Evolutionary conservation across 2,888 invertebrate species (phyloP), one percentile per base, ranked within the genome.

Genomic region (Drosophila conformis): DNA sequence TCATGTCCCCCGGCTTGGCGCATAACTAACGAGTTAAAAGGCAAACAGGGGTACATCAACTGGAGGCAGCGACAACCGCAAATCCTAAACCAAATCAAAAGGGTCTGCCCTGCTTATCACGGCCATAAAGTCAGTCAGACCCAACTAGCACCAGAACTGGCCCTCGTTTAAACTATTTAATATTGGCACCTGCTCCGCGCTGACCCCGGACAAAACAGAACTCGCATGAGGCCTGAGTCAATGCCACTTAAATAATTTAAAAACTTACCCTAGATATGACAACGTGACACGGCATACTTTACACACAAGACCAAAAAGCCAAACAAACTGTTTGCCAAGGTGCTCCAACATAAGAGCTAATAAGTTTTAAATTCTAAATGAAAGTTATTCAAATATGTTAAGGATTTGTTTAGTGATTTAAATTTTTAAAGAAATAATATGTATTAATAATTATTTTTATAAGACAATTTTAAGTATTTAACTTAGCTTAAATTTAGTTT

Each of bases 31-130:
- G 89, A 88, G 90, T 70, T 81, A 69, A 80, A 78, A 79, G 77
- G 79, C 88, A 80, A 81, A 72, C 78, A 69, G 69, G 62, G 73
- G 53, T 52, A 48, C 61, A 59, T 61, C 53, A 54, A 69, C 65
- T 61, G 66, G 29, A 62, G 60, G 46, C 69, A 68, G 78, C 82
- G 69, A 71, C 85, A 87, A 82, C 85, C 85, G 83, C 90, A 86
- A 86, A 89, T 89, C 90, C 85, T 80, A 86, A 86, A 85, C 88
- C 85, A 73, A 85, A 86, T 86, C 90, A 86, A 86, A 86, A 86
- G 88, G 85, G 90, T 87, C 84, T 79, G 78, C 67, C 76, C 82
- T 89, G 90, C 85, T 86, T 86, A 90, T 90, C 86, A 90, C 73
- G 66, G 90, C 75, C 86, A 90, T 90, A 90, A 89, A 86, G 90